A percentile compares a stretch with the other conserved stretches of the same genome.
phyloP scores from a whole-genome alignment of 2,797 vertebrate species.

The Apodemus agrarius region DNA sequence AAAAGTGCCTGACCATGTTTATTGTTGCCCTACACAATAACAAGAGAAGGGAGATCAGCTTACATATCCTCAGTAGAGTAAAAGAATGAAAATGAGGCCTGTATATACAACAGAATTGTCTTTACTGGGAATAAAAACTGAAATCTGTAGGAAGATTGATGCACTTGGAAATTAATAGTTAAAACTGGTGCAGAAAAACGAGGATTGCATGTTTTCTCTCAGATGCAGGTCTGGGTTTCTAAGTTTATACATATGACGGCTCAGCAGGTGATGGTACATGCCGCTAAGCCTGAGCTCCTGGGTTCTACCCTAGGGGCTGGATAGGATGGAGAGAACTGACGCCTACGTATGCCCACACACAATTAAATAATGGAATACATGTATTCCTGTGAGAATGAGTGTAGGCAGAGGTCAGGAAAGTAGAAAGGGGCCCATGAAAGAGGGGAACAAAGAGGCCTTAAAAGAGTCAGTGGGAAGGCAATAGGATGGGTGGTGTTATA shows the following conservation, averaged over 20 bases:
- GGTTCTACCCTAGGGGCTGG: neutral
- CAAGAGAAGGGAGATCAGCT: no score
- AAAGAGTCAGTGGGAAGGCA: neutral
- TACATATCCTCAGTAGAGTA: neutral
- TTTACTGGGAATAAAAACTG: neutral
- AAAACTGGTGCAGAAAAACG: neutral
- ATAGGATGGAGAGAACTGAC: neutral
- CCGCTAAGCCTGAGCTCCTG: neutral
- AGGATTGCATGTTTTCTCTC: no score
- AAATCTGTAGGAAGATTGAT: neutral
- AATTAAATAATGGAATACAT: neutral
- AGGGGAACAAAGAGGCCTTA: no score
- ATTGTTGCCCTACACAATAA: neutral
- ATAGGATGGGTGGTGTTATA: neutral
- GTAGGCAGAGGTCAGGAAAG: neutral
- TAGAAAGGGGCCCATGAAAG: neutral
- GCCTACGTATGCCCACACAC: neutral
- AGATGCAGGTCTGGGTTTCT: neutral
- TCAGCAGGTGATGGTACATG: no score
- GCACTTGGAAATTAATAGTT: neutral
- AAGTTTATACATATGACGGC: no score
- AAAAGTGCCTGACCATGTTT: neutral
- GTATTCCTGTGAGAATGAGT: neutral
- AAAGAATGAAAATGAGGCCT: neutral
- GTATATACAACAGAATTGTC: neutral